These are phyloP conservation scores for Emydura subglobosa DNA, from an alignment of 2,113 vertebrate species.

Conservation along the genomic window DNA sequence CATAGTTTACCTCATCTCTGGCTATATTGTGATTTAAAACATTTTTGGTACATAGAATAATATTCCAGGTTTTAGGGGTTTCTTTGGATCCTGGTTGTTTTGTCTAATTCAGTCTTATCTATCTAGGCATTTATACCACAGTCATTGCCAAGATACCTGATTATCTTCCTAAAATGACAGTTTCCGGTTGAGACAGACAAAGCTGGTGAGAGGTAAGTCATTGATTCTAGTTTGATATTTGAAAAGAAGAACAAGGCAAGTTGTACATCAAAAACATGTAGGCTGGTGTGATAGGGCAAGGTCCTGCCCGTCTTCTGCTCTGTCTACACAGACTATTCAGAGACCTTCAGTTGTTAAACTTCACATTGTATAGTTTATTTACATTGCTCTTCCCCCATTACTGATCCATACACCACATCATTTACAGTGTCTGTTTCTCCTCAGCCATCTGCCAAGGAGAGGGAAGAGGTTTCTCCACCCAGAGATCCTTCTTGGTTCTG, in stretches of 20 bases:
- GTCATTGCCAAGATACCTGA: neutral
- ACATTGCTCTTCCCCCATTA: neutral
- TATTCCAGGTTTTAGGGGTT: neutral
- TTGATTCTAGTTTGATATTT: neutral
- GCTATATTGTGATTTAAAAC: accelerated
- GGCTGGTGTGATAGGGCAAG: neutral
- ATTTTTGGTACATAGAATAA: neutral
- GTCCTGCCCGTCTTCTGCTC: neutral
- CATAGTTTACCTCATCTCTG: neutral
- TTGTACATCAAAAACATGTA: neutral
- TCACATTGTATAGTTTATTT: neutral
- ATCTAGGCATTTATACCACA: neutral
- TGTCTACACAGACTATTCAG: neutral
- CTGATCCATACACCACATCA: neutral
- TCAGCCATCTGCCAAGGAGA: neutral
- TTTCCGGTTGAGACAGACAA: slow-evolving; percentile 19
- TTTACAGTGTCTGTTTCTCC: neutral
- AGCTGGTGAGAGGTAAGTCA: neutral
- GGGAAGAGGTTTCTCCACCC: neutral
- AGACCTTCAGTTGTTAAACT: neutral
- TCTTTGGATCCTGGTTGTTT: neutral
- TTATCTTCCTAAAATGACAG: neutral
- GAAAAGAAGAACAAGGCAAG: neutral
- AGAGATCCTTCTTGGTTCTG: neutral
- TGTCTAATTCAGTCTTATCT: neutral